These are phyloP conservation scores for Cybosia mesomella DNA, from an alignment of 2,888 invertebrate genomes.

Conservation along the genomic window DNA sequence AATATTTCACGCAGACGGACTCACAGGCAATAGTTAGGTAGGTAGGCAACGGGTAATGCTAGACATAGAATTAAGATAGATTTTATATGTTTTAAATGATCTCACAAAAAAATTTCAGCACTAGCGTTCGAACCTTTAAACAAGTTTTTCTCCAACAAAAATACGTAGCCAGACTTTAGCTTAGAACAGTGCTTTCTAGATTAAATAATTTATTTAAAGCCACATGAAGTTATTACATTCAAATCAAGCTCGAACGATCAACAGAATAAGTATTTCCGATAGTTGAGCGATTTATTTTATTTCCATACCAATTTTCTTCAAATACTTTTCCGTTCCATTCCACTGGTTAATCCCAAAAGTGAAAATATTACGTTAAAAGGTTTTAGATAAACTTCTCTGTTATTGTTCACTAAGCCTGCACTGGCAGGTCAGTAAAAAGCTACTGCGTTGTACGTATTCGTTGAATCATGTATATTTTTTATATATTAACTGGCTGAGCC, in stretches of 20 bases:
- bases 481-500: too few species aligned
- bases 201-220: background rate
- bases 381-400: slow-evolving; percentile 9
- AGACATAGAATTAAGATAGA: too few species aligned
- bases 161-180: background rate
- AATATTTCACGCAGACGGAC: too few species aligned
- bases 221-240: slow-evolving; percentile 16
- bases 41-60: too few species aligned
- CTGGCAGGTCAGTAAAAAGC: background rate
- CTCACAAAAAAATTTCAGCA: too few species aligned
- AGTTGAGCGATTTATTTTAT: slow-evolving; percentile 20
- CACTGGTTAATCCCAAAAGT: slow-evolving; percentile 11
- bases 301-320: slow-evolving; percentile 24
- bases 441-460: background rate
- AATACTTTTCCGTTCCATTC: slow-evolving; percentile 17
- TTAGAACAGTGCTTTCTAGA: background rate
- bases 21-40: too few species aligned
- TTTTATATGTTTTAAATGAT: too few species aligned
- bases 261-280: background rate
- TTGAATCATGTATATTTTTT: background rate
- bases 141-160: too few species aligned
- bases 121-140: too few species aligned
- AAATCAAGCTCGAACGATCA: slow-evolving; percentile 12
- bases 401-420: slow-evolving; percentile 11
- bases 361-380: slow-evolving; percentile 12